phyloP scores from a whole-genome alignment of 2,113 vertebrate species.

The Pangasianodon gigas region DNA sequence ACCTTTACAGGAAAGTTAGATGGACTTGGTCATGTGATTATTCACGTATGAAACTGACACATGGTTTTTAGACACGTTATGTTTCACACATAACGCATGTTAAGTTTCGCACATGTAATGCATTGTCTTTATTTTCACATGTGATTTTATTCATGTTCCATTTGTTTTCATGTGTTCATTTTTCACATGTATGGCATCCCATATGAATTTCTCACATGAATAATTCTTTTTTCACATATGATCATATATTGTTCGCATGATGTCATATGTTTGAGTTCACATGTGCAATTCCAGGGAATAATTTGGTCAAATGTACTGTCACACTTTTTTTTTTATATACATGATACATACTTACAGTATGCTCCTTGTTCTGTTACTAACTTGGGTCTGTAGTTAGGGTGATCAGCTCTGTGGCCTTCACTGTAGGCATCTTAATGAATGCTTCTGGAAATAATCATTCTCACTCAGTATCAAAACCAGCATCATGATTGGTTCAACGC shows the following conservation, averaged over 20 bases:
- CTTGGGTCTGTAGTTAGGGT: background rate
- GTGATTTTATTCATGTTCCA: background rate
- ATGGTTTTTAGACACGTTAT: background rate
- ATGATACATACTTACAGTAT: background rate
- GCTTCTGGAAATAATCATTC: background rate
- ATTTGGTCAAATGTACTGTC: background rate
- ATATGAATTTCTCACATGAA: background rate
- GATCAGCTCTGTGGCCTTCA: background rate
- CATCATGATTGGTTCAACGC: background rate
- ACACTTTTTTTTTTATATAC: background rate
- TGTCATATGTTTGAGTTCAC: background rate
- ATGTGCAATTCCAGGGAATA: background rate
- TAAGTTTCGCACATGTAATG: background rate
- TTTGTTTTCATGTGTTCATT: background rate
- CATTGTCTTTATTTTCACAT: background rate
- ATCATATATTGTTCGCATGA: background rate
- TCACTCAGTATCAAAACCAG: background rate
- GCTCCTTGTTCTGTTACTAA: background rate
- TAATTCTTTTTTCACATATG: background rate
- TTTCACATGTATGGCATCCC: background rate
- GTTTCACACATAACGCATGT: background rate
- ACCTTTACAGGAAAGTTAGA: background rate
- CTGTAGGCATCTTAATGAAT: background rate
- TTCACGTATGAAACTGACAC: background rate
- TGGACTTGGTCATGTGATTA: background rate